Evolutionary conservation across 2,113 vertebrate species (phyloP).

Genomic region (Dipodomys stephensi): DNA sequence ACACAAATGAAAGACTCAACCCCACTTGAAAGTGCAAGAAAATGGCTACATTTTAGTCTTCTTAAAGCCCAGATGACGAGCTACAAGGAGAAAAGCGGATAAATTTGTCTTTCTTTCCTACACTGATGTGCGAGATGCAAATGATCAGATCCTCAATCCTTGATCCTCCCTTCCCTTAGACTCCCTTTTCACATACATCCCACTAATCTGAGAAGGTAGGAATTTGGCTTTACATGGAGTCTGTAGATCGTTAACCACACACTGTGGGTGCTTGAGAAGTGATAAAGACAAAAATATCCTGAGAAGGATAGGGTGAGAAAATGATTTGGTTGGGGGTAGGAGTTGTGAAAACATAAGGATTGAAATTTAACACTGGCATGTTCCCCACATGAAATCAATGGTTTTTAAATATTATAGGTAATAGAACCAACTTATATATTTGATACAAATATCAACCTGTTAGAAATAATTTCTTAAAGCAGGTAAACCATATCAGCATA

Average conservation of each 20-base stretch:
- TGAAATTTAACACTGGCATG: background rate
- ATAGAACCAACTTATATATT: background rate
- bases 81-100: background rate
- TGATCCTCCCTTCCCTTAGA: background rate
- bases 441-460: background rate
- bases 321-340: background rate
- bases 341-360: background rate
- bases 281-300: background rate
- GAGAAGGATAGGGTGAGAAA: constrained; percentile 11
- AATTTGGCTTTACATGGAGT: background rate
- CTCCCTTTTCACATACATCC: background rate
- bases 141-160: background rate
- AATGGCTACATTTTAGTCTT: background rate
- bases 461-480: background rate
- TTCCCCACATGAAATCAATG: background rate
- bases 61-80: background rate
- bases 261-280: background rate
- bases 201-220: background rate
- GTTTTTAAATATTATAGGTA: background rate
- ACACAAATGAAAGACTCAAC: background rate
- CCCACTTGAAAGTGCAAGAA: background rate
- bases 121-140: background rate
- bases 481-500: background rate
- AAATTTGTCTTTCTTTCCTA: background rate
- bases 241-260: background rate